A percentile compares a stretch with the other conserved stretches of the same genome.
These are phyloP conservation scores for Saturnia japonica DNA, from an alignment of 2,888 invertebrate genomes.

Conservation along the genomic window DNA sequence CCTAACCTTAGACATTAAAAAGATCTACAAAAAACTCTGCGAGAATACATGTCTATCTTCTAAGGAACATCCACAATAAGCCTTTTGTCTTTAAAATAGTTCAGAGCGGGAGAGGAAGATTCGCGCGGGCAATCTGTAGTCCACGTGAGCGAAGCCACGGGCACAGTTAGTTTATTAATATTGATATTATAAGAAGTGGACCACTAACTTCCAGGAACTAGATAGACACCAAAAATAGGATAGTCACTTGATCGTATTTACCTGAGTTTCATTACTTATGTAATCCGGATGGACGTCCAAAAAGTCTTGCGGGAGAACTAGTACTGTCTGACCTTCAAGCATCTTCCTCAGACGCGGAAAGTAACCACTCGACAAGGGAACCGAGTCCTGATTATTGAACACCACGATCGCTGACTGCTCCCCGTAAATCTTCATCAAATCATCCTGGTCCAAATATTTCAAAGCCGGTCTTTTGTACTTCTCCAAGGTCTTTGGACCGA, in stretches of 20 bases:
- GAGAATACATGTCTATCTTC: no score
- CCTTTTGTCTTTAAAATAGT: no score
- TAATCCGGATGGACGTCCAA: conserved; percentile 83
- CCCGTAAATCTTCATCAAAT: conserved; percentile 80
- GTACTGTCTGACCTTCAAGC: conserved; percentile 73
- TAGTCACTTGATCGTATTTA: conserved; percentile 31
- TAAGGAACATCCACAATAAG: no score
- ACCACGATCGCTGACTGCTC: conserved; percentile 82
- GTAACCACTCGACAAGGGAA: conserved; percentile 76
- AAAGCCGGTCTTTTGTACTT: conserved; percentile 76
- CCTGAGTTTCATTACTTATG: conserved; percentile 83
- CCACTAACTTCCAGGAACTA: not conserved
- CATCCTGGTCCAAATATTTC: conserved; percentile 78
- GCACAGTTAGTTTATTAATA: no score
- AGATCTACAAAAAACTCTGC: no score
- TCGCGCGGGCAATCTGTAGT: no score
- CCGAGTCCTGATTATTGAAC: conserved; percentile 82
- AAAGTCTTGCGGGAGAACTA: conserved; percentile 81
- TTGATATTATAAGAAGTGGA: not conserved
- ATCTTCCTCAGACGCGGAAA: conserved; percentile 81
- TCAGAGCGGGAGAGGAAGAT: no score
- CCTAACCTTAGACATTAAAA: no score
- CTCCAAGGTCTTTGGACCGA: conserved; percentile 78
- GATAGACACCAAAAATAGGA: not conserved
- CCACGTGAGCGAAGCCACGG: no score